Conservation (phyloP, 2,113 vertebrate species). For the Ameiurus melas region DNA sequence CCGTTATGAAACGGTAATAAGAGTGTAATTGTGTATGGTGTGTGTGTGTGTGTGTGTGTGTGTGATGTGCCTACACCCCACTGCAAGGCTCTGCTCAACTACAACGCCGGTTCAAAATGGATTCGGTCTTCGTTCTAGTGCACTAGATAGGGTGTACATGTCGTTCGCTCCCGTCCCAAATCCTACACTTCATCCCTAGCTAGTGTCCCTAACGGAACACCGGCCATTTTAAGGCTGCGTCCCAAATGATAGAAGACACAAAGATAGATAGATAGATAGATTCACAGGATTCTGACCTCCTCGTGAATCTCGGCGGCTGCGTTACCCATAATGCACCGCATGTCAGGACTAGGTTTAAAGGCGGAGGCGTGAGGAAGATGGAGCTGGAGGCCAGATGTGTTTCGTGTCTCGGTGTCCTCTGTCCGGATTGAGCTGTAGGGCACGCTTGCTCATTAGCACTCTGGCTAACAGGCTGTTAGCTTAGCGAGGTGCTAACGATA, state of each 20-base stretch:
- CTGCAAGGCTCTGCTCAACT: slow-evolving; percentile 37
- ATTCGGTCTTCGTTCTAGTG: slow-evolving; percentile 28
- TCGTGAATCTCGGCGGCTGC: neutral
- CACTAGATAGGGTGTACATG: slow-evolving; percentile 21
- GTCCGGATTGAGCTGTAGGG: neutral
- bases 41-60: slow-evolving; percentile 4
- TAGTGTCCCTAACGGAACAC: neutral
- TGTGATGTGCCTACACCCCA: slow-evolving; percentile 33
- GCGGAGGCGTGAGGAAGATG: too few relatives aligned
- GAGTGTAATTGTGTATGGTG: neutral
- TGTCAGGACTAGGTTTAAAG: neutral
- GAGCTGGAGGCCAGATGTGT: slow-evolving; percentile 5
- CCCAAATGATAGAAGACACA: neutral
- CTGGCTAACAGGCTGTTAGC: neutral
- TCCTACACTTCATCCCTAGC: neutral
- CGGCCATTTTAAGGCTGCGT: slow-evolving; percentile 34
- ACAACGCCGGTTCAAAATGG: slow-evolving; percentile 41
- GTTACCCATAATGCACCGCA: neutral
- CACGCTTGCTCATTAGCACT: neutral
- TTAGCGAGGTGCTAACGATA: neutral
- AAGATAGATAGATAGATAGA: neutral
- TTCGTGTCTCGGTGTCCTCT: neutral
- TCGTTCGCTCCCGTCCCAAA: neutral
- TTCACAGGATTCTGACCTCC: neutral
- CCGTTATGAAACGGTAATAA: neutral